Evolutionary conservation across 2,888 invertebrate species (phyloP).

Genomic region (Malacosoma neustria): DNA sequence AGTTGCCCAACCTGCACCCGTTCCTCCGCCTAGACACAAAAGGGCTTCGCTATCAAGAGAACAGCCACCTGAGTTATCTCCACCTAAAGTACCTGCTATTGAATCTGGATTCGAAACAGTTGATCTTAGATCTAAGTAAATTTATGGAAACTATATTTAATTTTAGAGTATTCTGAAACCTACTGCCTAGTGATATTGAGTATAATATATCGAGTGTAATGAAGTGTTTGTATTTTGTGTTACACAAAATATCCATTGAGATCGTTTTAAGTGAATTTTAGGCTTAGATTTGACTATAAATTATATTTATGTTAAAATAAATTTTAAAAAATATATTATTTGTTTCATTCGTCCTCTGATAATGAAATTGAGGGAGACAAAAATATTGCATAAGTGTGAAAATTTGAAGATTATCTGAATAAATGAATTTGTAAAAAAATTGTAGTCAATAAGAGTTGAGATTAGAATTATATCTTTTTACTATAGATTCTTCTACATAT

Average conservation of each 20-base stretch:
- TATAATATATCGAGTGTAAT: constrained; percentile 15
- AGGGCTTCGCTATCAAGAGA: constrained; percentile 53
- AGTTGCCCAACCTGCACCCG: constrained; percentile 43
- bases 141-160: constrained; percentile 3
- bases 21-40: constrained; percentile 62
- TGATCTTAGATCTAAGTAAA: constrained; percentile 50
- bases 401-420: no score
- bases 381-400: no score
- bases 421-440: no score
- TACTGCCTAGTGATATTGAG: constrained; percentile 27
- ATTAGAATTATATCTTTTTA: no score
- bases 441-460: no score
- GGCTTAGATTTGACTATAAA: constrained; percentile 32
- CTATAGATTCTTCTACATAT: no score
- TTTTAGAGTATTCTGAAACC: constrained; percentile 15
- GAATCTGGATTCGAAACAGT: constrained; percentile 69
- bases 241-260: constrained; percentile 10
- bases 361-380: no score
- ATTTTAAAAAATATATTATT: constrained; percentile 22
- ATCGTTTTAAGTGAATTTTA: constrained; percentile 18
- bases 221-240: constrained; percentile 18
- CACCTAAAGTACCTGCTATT: constrained; percentile 43
- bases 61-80: constrained; percentile 44
- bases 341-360: constrained; percentile 1
- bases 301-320: constrained; percentile 58